phyloP scores from a whole-genome alignment of 2,113 vertebrate genomes.

The Thalassarche chlororhynchos region DNA sequence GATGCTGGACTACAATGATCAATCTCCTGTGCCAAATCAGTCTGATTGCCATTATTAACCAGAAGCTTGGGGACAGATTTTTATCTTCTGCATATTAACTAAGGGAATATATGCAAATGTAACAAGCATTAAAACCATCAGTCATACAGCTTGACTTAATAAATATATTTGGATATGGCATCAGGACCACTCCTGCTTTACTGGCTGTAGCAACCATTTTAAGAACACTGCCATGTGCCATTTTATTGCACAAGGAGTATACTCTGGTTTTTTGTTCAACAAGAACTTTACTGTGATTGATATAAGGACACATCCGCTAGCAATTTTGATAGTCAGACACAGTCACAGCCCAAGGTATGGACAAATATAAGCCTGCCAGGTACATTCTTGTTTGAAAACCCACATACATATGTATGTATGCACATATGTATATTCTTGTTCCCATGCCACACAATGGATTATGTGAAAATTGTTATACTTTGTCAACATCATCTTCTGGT shows the following conservation, averaged over 20 bases:
- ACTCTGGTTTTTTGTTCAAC: not conserved
- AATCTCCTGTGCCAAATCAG: not conserved
- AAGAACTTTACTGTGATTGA: not conserved
- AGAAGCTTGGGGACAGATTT: not conserved
- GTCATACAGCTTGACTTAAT: not conserved
- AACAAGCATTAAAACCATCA: not conserved
- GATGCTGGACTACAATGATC: not conserved
- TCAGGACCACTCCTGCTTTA: not conserved
- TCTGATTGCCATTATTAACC: not conserved
- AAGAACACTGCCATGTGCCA: not conserved
- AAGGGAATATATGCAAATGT: not conserved
- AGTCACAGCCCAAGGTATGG: not conserved
- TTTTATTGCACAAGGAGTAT: not conserved
- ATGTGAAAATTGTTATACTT: not conserved
- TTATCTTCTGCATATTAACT: not conserved
- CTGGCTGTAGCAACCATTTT: not conserved
- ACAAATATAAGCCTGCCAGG: not conserved
- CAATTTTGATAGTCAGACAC: not conserved
- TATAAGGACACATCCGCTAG: not conserved
- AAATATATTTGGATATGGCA: not conserved
- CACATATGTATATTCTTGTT: not conserved
- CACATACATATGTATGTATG: rapidly evolving
- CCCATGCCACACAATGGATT: not conserved
- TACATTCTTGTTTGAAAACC: not conserved
- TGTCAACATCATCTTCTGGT: not conserved